Evolutionary conservation across 1,140 invertebrate genomes (phyloP).

Genomic region (Drosophila triauraria): DNA sequence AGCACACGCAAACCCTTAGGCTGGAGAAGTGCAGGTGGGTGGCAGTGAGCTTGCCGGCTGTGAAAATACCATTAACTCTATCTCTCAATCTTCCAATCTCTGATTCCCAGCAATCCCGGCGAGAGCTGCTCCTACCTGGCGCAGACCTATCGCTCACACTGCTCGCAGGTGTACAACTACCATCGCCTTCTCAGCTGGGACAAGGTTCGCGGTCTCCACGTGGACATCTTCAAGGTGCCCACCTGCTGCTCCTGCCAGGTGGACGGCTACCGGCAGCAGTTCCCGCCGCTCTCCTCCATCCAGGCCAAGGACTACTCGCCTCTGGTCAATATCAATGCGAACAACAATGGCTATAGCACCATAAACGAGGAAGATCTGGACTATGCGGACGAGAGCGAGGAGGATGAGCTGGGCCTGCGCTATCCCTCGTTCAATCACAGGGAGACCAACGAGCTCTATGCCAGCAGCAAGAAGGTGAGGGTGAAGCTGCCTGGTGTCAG

Average conservation of each 20-base stretch:
- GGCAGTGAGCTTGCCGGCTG: neutral
- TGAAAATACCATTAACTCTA: neutral
- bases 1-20: constrained; percentile 93
- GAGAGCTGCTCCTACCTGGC: constrained; percentile 92
- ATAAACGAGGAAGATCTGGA: constrained; percentile 78
- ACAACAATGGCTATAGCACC: constrained; percentile 71
- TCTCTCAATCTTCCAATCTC: neutral
- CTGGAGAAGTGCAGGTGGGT: constrained; percentile 93
- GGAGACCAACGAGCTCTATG: constrained; percentile 69
- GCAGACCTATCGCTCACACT: constrained; percentile 92
- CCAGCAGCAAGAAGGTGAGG: constrained; percentile 71
- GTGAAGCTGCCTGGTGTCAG: constrained; percentile 62
- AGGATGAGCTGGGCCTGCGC: constrained; percentile 68
- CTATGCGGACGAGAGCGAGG: constrained; percentile 77
- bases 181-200: constrained; percentile 95
- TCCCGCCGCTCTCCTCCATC: constrained; percentile 86
- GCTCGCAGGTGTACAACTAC: constrained; percentile 94
- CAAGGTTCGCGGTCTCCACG: constrained; percentile 91
- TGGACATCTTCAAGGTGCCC: constrained; percentile 95
- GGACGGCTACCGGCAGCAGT: constrained; percentile 90
- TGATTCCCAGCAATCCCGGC: constrained; percentile 88
- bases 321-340: constrained; percentile 21
- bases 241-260: constrained; percentile 94
- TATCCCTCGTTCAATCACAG: constrained; percentile 52
- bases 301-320: constrained; percentile 75